These are phyloP conservation scores for Panurus biarmicus DNA, from an alignment of 2,113 vertebrate species.

Conservation along the genomic window DNA sequence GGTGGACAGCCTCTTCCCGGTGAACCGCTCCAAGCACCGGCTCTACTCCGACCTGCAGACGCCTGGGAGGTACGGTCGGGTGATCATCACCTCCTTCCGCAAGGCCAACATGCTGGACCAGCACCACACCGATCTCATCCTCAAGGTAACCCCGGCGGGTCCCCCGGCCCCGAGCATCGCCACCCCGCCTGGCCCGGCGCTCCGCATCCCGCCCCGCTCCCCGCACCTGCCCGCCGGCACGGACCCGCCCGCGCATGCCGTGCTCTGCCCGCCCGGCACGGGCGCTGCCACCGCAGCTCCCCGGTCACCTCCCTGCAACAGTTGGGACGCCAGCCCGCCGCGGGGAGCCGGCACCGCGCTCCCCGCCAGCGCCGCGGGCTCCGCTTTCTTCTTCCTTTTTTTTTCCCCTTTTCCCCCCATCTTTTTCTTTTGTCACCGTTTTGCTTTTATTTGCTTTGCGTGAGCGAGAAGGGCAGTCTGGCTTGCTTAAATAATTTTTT, in stretches of 20 bases:
- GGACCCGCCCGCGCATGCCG: not conserved
- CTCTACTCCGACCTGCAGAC: slow-evolving; percentile 97
- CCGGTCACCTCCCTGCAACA: slow-evolving; percentile 52
- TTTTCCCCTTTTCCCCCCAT: fast-evolving
- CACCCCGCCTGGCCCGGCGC: not conserved
- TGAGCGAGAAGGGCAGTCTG: not conserved
- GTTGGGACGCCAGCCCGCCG: slow-evolving; percentile 40
- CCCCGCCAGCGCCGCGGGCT: not conserved
- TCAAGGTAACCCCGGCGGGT: slow-evolving; percentile 77
- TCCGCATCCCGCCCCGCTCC: not conserved
- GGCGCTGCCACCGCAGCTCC: not conserved
- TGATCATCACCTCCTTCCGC: slow-evolving; percentile 86
- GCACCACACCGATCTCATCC: slow-evolving; percentile 84
- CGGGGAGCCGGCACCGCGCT: not conserved
- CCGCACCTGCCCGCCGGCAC: not conserved
- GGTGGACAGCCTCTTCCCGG: slow-evolving; percentile 93
- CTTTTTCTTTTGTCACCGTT: not conserved
- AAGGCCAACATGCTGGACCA: slow-evolving; percentile 92
- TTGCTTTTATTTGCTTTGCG: not conserved
- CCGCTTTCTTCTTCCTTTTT: not conserved
- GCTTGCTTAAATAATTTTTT: not conserved
- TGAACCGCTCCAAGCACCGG: slow-evolving; percentile 94
- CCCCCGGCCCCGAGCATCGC: not conserved
- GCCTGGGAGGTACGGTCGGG: slow-evolving; percentile 89
- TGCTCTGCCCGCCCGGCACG: not conserved